phyloP scores from a whole-genome alignment of 2,113 vertebrate species.

The Egretta garzetta region DNA sequence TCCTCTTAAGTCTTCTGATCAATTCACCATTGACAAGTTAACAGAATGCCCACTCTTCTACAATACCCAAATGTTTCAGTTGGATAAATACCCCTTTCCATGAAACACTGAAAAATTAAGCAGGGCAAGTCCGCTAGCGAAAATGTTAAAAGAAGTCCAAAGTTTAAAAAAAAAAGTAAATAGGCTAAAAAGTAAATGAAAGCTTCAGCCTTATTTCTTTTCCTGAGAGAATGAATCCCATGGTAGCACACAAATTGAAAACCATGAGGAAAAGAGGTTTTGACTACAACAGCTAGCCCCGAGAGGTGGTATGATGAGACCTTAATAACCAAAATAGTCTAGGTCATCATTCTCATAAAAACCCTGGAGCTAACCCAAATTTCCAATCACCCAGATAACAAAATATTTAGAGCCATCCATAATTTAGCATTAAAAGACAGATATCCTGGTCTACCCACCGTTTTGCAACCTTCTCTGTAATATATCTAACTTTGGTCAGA shows the following conservation, averaged over 20 bases:
- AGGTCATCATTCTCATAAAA: neutral
- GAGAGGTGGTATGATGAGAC: neutral
- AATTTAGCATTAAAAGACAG: neutral
- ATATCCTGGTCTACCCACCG: conserved; percentile 70
- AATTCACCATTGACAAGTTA: neutral
- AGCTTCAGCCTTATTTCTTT: neutral
- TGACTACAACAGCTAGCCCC: neutral
- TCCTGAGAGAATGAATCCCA: neutral
- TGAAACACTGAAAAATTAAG: neutral
- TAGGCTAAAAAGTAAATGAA: neutral
- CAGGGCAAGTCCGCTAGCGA: neutral
- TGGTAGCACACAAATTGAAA: neutral
- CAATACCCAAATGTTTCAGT: neutral
- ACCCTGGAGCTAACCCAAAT: neutral
- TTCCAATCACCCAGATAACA: neutral
- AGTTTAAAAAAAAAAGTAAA: neutral
- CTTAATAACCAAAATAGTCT: neutral
- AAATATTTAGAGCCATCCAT: neutral
- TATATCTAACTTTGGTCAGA: conserved; percentile 91
- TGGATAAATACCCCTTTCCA: neutral
- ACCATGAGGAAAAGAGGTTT: neutral
- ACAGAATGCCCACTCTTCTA: neutral
- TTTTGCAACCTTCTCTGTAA: conserved; percentile 80
- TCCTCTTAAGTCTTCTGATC: neutral
- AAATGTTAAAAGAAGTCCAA: neutral